Evolutionary conservation across 2,113 vertebrate species (phyloP).

Genomic region (Nestor notabilis): DNA sequence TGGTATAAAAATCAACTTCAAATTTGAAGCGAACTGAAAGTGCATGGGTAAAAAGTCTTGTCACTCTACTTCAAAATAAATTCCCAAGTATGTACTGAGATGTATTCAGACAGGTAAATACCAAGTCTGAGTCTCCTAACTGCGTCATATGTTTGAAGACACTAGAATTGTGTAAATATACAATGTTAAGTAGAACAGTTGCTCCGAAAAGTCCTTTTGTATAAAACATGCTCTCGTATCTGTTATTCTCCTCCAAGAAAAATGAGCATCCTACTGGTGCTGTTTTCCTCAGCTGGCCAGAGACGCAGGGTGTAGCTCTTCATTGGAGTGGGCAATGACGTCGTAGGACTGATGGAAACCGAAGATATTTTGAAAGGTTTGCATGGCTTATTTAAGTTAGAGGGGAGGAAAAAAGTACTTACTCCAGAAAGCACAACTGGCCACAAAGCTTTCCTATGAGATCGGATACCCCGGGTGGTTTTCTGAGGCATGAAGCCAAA

Average conservation of each 20-base stretch:
- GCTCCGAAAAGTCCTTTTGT: neutral
- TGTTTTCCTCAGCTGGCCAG: neutral
- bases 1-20: constrained; percentile 44
- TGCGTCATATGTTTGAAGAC: neutral
- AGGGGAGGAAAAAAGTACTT: neutral
- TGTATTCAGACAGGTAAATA: constrained; percentile 22
- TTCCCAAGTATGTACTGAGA: neutral
- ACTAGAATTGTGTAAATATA: constrained; percentile 3
- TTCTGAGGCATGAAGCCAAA: constrained; percentile 53
- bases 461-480: constrained; percentile 40
- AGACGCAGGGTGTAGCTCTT: neutral
- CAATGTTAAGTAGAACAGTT: constrained; percentile 23
- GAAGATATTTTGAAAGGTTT: neutral
- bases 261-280: neutral
- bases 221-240: neutral
- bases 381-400: neutral
- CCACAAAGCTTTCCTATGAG: constrained; percentile 50
- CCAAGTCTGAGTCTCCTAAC: neutral
- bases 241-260: constrained; percentile 20
- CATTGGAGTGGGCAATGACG: neutral
- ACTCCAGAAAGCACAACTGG: neutral
- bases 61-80: neutral
- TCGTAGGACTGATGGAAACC: neutral
- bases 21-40: constrained; percentile 25
- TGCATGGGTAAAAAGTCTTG: neutral